Base-by-base conservation (phyloP, 1,140 invertebrate species). In the Akabosia matsudoensis region DNA sequence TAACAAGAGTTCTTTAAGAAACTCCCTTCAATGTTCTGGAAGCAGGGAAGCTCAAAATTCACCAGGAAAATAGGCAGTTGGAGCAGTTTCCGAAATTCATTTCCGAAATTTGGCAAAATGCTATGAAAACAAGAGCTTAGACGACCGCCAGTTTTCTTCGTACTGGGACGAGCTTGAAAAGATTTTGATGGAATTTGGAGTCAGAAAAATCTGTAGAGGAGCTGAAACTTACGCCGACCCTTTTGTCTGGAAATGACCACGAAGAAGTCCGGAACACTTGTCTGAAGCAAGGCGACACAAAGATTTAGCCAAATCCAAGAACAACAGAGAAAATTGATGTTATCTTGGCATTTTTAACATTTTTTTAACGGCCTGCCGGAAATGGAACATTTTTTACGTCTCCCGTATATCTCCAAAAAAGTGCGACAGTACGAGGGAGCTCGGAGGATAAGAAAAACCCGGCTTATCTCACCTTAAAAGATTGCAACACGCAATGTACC, bases 171-270 rank as follows among this genome's bases (percentile, higher is more conserved):
- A 72, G 31, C 74, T 77, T 56, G 76, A 77, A 28, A 45, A 70
- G n/a, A 77, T 77, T 74, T 52, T 77, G 3, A 64, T 77, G 26
- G 70, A 56, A 14, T 77, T 77, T 18, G 76, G 76, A 77, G 61
- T 74, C 72, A 16, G 73, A 77, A 33, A 70, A 77, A 30, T 34
- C 70, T 26, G 24, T 77, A 2, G 76, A 77, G 30, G 72, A 77
- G 33, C 30, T 77, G 26, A 77, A 77, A 61, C 37, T 70, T 33
- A 70, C 54, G 0, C 56, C 56, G 0, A 77, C 61, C 33, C 24
- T 77, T 24, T 16, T 28, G 7, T 37, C 56, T 33, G 33, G 33
- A 13, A 64, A 33, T 3, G 56, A 67, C 33, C 34, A 74, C 34
- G 51, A 73, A 3, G 13, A 3, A 74, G 67, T 28, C 33, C 73